Evolutionary conservation across 92 coral and sea anemone species (phyloP), one percentile per base, ranked within the genome.

Genomic region (Bergia sp.): DNA sequence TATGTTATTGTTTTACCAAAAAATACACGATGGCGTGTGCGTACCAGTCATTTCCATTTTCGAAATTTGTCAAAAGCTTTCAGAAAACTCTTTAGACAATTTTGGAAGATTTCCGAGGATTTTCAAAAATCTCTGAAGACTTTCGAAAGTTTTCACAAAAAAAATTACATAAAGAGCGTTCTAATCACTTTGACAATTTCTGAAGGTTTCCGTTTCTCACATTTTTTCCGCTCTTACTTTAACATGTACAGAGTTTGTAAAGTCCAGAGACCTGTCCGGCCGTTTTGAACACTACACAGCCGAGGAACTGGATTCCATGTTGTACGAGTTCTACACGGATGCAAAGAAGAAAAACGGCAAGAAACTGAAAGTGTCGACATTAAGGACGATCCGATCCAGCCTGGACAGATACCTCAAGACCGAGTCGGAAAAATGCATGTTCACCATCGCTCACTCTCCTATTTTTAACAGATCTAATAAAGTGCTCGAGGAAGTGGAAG

Each of bases 321-420:
- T 95, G 76, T 86, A 89, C 36, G 90, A 88, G 74, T 95, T 95
- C 88, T 95, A 91, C 92, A 85, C 93, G 45, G 98, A 95, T 80
- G 94, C 96, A 13, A 88, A 89, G 80, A 89, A 91, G 64, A 95
- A 89, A 82, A 92, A 93, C 77, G 98, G 98, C 45, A 91, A 89
- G 45, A 92, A 94, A 21, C 90, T 91, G 89, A 93, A 90, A 47
- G 96, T 94, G 38, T 93, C 96, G 18, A 93, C 98, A 9, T 77
- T 95, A 53, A 95, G 93, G 85, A 93, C 92, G 64, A 91, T 95
- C 84, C 94, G 98, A 39, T 91, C 95, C 76, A 95, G 96, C 29
- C 94, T 95, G 72, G 95, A 95, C 72, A 95, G 89, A 37, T 94
- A 95, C 89, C 86, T 95, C 21, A 91, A 86, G 76, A 90, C 89